Base-by-base conservation (phyloP, 1,140 invertebrate genomes). In the Drosophila chauvacae region DNA sequence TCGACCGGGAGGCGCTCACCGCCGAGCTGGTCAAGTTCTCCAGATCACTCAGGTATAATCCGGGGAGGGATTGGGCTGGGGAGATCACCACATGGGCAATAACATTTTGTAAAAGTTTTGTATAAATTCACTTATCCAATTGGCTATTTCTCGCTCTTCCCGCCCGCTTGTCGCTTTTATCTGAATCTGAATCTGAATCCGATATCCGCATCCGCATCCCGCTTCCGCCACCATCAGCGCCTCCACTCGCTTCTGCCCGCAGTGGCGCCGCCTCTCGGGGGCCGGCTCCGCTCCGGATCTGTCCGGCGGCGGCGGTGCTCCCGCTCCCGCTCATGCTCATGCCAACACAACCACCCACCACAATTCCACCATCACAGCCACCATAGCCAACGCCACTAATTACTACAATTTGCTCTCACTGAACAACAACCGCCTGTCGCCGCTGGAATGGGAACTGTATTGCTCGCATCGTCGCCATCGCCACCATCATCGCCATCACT, bases 1-100 rank as follows among this genome's bases (percentile, higher is more conserved):
- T 93, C 61, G 91, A 94, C 82, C 75, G 95, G 75, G 93, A 94
- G 59, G 94, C 95, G 16, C 92, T 96, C 69, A 96, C 96, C 39
- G 94, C 95, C 4, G 95, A 95, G 44, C 95, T 96, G 71, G 91
- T 96, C 58, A 94, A 96, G 60, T 96, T 96, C 83, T 96, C 95
- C 4, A 94, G 94, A 86, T 94, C 94, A 7, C 91, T 96, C 33
- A 94, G 94, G 74, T 93, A 92, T 20, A 41, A 33, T 57, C 9
- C 23, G 30, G 18, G 16, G 10, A 13, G 53, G 20, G 1, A 23
- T n/a, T 9, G 23, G 23, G 3, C 42, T 3, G 30, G 18, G 50
- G 18, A 44, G 63, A 44, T 47, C 63, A 68, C 45, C 26, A 41
- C 64, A 69, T 65, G 45, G 63, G 58, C 13, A 51, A 14, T 23